Conservation (phyloP, 2,888 invertebrate species). For the Bursaphelenchus okinawaensis region DNA sequence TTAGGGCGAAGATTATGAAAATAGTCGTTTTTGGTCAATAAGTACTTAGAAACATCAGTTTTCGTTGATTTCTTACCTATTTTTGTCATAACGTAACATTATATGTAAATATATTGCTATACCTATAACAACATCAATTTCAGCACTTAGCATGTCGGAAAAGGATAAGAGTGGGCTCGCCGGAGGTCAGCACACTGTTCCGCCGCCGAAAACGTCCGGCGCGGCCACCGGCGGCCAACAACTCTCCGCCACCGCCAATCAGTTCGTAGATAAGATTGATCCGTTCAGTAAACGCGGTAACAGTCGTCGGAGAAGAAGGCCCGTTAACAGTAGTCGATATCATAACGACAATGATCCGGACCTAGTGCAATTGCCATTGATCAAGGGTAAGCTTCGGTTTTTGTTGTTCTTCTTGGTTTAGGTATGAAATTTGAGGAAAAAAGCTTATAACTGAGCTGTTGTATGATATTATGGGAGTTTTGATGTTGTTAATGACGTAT, state of each 20-base stretch:
- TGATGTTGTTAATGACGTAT: background rate
- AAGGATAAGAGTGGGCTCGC: conserved; percentile 20
- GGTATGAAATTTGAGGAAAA: background rate
- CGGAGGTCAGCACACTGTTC: conserved; percentile 30
- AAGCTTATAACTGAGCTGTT: background rate
- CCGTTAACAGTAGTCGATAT: conserved; percentile 96
- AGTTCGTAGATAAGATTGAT: conserved; percentile 94
- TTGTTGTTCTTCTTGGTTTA: background rate
- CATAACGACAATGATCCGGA: conserved; percentile 96
- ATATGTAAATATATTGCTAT: too few relatives aligned
- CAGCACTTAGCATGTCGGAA: conserved; percentile 15
- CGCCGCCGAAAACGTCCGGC: conserved; percentile 41
- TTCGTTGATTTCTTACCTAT: too few relatives aligned
- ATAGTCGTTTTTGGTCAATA: too few relatives aligned
- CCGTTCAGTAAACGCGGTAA: conserved; percentile 92
- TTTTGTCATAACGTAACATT: too few relatives aligned
- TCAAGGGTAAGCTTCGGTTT: conserved; percentile 73
- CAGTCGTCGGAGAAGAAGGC: conserved; percentile 79
- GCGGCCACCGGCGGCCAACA: conserved; percentile 54
- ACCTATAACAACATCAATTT: background rate
- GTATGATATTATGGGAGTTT: background rate
- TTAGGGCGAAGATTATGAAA: too few relatives aligned
- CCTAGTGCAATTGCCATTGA: conserved; percentile 84
- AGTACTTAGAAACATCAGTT: too few relatives aligned
- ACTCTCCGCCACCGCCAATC: conserved; percentile 55